phyloP scores from a whole-genome alignment of 2,797 vertebrate species.

The Galaxias olidus region DNA sequence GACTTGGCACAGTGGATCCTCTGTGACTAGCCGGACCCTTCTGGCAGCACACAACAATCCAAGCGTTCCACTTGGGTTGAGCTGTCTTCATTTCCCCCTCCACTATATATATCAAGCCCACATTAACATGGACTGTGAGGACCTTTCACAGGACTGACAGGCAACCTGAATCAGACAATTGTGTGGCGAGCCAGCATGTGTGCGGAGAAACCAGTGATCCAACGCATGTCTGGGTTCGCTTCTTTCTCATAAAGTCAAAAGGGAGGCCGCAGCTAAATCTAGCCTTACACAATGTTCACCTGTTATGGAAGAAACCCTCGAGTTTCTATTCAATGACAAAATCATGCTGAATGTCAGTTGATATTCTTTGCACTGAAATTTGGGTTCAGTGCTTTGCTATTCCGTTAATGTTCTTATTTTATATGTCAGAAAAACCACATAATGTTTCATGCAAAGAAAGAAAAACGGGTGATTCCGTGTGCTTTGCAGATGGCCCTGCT shows the following conservation, averaged over 20 bases:
- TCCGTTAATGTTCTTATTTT: slow-evolving; percentile 39
- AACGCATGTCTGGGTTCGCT: slow-evolving; percentile 71
- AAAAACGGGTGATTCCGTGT: slow-evolving; percentile 50
- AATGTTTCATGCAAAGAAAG: slow-evolving; percentile 37
- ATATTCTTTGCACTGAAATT: slow-evolving; percentile 37
- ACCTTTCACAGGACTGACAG: slow-evolving; percentile 68
- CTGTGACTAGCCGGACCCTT: slow-evolving; percentile 62
- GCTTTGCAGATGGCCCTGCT: slow-evolving; percentile 65
- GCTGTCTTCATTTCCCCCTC: slow-evolving; percentile 65
- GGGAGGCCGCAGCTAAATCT: slow-evolving; percentile 41
- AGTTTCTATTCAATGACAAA: slow-evolving; percentile 34
- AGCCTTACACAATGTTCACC: slow-evolving; percentile 37
- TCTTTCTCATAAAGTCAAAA: slow-evolving; percentile 69
- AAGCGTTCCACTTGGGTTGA: slow-evolving; percentile 68
- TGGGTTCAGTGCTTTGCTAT: slow-evolving; percentile 32
- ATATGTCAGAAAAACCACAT: slow-evolving; percentile 39
- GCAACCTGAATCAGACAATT: slow-evolving; percentile 74
- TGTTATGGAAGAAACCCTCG: slow-evolving; percentile 49
- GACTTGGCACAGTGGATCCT: slow-evolving; percentile 59
- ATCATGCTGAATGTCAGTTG: slow-evolving; percentile 20
- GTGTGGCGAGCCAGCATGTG: slow-evolving; percentile 65
- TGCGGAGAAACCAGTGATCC: slow-evolving; percentile 73
- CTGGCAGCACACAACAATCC: slow-evolving; percentile 66
- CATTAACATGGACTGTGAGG: slow-evolving; percentile 62
- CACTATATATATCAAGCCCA: slow-evolving; percentile 64